Percentiles rank a stretch among this genome's conserved stretches.
phyloP scores from a whole-genome alignment of 2,888 invertebrate species.

The Diarsia mendica region DNA sequence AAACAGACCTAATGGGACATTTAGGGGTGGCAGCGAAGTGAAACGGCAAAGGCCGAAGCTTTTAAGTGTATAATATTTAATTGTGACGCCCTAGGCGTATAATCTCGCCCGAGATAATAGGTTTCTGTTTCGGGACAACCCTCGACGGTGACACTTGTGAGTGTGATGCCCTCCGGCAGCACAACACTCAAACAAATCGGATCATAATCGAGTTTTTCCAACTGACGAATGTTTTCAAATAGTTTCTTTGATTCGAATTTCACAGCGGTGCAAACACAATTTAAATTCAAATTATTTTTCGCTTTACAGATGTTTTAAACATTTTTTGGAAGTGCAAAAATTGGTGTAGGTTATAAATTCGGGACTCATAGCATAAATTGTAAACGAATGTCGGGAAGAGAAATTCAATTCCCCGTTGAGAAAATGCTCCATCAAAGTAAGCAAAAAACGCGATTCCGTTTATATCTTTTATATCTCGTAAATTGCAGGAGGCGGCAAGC shows the following conservation, averaged over 20 bases:
- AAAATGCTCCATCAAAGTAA: slow-evolving; percentile 90
- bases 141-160: slow-evolving; percentile 88
- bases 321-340: slow-evolving; percentile 59
- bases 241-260: slow-evolving; percentile 63
- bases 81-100: slow-evolving; percentile 91
- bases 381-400: slow-evolving; percentile 85
- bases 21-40: slow-evolving; percentile 90
- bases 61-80: slow-evolving; percentile 91
- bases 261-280: slow-evolving; percentile 39
- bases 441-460: slow-evolving; percentile 91
- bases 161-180: slow-evolving; percentile 87
- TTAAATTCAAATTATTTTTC: slow-evolving; percentile 60
- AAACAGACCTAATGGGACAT: slow-evolving; percentile 91
- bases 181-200: slow-evolving; percentile 88
- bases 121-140: slow-evolving; percentile 90
- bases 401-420: slow-evolving; percentile 89
- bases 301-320: slow-evolving; percentile 40
- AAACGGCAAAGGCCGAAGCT: slow-evolving; percentile 91
- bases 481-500: slow-evolving; percentile 91
- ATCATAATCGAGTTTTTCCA: slow-evolving; percentile 88
- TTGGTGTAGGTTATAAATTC: slow-evolving; percentile 77
- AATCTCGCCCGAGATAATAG: slow-evolving; percentile 91
- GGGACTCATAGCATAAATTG: slow-evolving; percentile 82
- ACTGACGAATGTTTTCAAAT: slow-evolving; percentile 80
- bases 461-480: slow-evolving; percentile 91